A percentile compares a stretch with the other conserved stretches of the same genome.
Conservation (phyloP, 2,797 vertebrate species). For the Myiotriccus ornatus region DNA sequence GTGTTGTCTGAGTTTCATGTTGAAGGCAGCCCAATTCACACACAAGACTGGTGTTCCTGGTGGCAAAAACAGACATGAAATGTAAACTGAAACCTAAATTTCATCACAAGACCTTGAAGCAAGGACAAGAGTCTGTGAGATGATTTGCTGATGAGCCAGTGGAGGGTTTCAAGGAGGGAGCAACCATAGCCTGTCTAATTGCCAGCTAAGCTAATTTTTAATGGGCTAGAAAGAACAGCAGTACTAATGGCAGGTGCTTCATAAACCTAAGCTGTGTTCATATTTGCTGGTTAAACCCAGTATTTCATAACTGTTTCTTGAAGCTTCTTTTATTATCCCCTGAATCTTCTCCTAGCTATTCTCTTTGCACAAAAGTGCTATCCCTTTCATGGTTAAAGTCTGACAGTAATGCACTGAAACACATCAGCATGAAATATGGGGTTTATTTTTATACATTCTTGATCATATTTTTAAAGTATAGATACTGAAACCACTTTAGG, state of each 20-base stretch:
- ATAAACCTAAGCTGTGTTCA: not conserved
- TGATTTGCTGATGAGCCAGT: not conserved
- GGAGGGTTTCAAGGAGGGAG: not conserved
- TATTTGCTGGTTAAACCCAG: slow-evolving; percentile 4
- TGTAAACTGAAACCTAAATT: not conserved
- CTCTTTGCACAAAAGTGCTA: slow-evolving; percentile 13
- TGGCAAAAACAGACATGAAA: not conserved
- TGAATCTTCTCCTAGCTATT: slow-evolving; percentile 36
- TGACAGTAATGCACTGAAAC: slow-evolving; percentile 36
- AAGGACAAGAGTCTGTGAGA: not conserved
- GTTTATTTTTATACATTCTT: slow-evolving; percentile 62
- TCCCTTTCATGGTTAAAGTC: slow-evolving; percentile 43
- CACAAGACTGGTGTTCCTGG: not conserved
- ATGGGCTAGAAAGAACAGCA: not conserved
- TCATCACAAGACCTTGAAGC: not conserved
- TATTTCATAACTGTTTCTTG: not conserved
- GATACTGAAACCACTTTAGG: slow-evolving; percentile 48
- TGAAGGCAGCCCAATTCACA: not conserved
- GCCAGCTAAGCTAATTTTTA: not conserved
- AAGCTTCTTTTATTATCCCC: slow-evolving; percentile 51
- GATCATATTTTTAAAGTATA: slow-evolving; percentile 60
- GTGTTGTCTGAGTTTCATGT: not conserved
- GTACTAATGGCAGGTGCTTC: not conserved
- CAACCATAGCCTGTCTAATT: not conserved
- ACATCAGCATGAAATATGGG: slow-evolving; percentile 12